Evolutionary conservation across 2,113 vertebrate species (phyloP).

Genomic region (Brachypodius melanocephalos): DNA sequence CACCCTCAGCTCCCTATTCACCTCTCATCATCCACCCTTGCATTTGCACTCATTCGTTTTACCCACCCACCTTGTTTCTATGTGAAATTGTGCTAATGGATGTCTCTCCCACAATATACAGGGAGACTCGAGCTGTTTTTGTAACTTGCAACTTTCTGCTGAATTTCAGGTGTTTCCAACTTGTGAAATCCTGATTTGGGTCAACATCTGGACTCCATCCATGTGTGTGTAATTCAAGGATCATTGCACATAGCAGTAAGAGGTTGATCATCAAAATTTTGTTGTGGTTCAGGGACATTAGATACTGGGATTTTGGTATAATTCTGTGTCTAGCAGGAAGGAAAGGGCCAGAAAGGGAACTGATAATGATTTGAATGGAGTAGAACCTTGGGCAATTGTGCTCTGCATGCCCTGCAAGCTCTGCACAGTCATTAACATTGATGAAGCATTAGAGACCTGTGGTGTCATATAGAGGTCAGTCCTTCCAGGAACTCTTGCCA

Average conservation of each 20-base stretch:
- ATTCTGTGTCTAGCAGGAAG: background rate
- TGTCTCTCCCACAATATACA: background rate
- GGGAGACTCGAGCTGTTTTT: background rate
- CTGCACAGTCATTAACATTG: background rate
- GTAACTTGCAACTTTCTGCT: background rate
- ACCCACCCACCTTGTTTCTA: background rate
- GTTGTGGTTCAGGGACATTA: background rate
- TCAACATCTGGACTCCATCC: background rate
- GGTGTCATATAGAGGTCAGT: background rate
- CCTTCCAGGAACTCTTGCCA: background rate
- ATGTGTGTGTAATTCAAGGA: rapidly evolving
- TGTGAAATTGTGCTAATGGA: background rate
- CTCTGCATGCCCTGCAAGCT: background rate
- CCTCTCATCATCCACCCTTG: slow-evolving; percentile 24
- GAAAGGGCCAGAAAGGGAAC: background rate
- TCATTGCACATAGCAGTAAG: background rate
- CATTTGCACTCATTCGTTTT: background rate
- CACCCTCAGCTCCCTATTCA: background rate
- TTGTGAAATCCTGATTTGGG: background rate
- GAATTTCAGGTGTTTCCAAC: background rate
- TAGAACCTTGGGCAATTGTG: background rate
- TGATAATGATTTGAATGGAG: slow-evolving; percentile 5
- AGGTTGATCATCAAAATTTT: background rate
- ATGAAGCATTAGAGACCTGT: background rate
- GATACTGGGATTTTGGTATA: background rate